Percentiles rank a stretch among this genome's conserved stretches.
These are phyloP conservation scores for Allacma fusca DNA, from an alignment of 2,888 invertebrate species.

Conservation along the genomic window DNA sequence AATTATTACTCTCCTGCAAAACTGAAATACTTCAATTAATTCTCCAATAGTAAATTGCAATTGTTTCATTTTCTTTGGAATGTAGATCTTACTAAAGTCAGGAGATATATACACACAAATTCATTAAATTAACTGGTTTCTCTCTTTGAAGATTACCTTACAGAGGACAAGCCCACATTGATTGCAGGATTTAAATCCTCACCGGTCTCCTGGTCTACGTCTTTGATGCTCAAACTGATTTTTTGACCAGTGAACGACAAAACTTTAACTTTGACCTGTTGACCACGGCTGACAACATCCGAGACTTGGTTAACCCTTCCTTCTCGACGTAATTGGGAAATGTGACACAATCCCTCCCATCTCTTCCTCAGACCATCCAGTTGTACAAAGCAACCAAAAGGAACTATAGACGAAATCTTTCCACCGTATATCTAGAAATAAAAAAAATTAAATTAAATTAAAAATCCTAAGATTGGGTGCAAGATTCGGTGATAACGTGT, in stretches of 20 bases:
- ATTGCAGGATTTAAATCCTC: constrained; percentile 88
- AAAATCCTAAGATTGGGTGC: not conserved
- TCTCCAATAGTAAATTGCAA: too few species aligned
- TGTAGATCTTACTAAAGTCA: too few species aligned
- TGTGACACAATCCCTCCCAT: constrained; percentile 97
- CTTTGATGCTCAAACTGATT: constrained; percentile 95
- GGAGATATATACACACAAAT: too few species aligned
- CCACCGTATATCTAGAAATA: constrained; percentile 81
- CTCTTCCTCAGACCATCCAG: constrained; percentile 86
- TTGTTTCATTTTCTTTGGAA: too few species aligned
- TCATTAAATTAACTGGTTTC: too few species aligned
- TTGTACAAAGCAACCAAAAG: constrained; percentile 98
- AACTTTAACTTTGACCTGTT: constrained; percentile 89
- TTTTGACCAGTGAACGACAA: constrained; percentile 92
- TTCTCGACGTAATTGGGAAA: constrained; percentile 90
- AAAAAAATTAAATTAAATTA: not conserved
- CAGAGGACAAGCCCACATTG: not conserved
- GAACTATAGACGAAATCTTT: constrained; percentile 92
- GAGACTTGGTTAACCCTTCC: constrained; percentile 93
- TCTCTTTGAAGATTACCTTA: constrained; percentile 23
- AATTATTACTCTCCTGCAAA: too few species aligned
- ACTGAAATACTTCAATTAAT: too few species aligned
- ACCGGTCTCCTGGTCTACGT: constrained; percentile 95
- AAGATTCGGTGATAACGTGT: too few species aligned
- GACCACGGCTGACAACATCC: constrained; percentile 90